phyloP scores from a whole-genome alignment of 2,888 invertebrate genomes.

The Agriopis leucophaearia region DNA sequence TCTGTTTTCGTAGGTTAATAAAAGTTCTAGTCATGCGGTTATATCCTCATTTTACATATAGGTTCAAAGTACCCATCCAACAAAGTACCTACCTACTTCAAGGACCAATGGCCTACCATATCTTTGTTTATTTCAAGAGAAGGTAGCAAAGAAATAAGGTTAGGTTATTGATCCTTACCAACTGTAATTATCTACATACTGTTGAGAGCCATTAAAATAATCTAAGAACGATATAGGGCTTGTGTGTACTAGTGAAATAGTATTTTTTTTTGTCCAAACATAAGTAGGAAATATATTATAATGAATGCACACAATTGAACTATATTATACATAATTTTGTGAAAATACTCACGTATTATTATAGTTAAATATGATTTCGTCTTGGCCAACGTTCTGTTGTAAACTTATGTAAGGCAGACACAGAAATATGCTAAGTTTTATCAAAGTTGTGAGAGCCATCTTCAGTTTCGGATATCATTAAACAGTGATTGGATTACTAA shows the following conservation, averaged over 20 bases:
- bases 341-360: constrained; percentile 78
- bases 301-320: background rate
- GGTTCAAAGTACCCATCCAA: too few relatives aligned
- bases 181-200: constrained; percentile 3
- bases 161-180: constrained; percentile 14
- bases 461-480: constrained; percentile 25
- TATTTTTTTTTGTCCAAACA: background rate
- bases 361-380: constrained; percentile 74
- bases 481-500: background rate
- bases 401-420: constrained; percentile 55
- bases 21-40: too few relatives aligned
- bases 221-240: too few relatives aligned
- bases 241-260: background rate
- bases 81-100: background rate
- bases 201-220: constrained; percentile 17
- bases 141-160: background rate
- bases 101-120: background rate
- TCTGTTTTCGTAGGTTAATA: too few relatives aligned
- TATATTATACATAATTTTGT: constrained; percentile 3
- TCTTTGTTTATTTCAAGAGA: constrained; percentile 10
- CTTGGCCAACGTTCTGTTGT: constrained; percentile 58
- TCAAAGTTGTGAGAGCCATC: constrained; percentile 55
- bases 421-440: constrained; percentile 54
- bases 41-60: too few relatives aligned
- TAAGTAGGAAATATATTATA: background rate